A percentile compares a stretch with the other conserved stretches of the same genome.
Conservation (phyloP, 2,888 invertebrate genomes). For the Cheilosia soror region DNA sequence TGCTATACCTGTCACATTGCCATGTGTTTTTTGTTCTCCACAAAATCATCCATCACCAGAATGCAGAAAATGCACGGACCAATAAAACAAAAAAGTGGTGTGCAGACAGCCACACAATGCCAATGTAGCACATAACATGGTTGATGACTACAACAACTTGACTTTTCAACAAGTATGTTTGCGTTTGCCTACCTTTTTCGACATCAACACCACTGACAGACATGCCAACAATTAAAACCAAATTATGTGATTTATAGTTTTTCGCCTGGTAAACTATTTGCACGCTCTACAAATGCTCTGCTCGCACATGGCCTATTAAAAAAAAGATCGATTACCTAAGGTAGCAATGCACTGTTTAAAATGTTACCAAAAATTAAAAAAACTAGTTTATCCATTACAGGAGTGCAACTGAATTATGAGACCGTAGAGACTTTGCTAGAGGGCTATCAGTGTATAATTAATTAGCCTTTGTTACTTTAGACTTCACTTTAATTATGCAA, state of each 20-base stretch:
- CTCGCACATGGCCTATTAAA: background rate
- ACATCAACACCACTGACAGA: slow-evolving; percentile 15
- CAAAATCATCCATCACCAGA: slow-evolving; percentile 30
- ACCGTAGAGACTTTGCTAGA: slow-evolving; percentile 16
- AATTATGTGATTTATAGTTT: slow-evolving; percentile 63
- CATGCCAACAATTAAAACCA: slow-evolving; percentile 57
- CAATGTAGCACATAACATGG: slow-evolving; percentile 42
- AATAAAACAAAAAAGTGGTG: slow-evolving; percentile 8
- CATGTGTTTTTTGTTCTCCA: background rate
- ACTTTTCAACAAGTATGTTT: slow-evolving; percentile 35
- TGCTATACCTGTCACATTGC: slow-evolving; percentile 16
- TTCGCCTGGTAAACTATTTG: slow-evolving; percentile 26
- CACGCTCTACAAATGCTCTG: slow-evolving; percentile 49
- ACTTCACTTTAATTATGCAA: slow-evolving; percentile 3
- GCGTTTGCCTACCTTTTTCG: slow-evolving; percentile 15
- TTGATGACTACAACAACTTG: slow-evolving; percentile 34
- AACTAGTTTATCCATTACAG: background rate
- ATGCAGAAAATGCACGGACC: slow-evolving; percentile 60
- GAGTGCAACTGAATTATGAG: slow-evolving; percentile 20
- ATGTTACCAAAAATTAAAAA: background rate
- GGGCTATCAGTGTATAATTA: slow-evolving; percentile 6
- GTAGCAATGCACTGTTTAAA: background rate
- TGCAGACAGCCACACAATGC: background rate
- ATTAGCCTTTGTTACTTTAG: slow-evolving; percentile 19
- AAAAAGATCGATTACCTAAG: background rate